phyloP scores from a whole-genome alignment of 2,113 vertebrate genomes.

The Chamaea fasciata region DNA sequence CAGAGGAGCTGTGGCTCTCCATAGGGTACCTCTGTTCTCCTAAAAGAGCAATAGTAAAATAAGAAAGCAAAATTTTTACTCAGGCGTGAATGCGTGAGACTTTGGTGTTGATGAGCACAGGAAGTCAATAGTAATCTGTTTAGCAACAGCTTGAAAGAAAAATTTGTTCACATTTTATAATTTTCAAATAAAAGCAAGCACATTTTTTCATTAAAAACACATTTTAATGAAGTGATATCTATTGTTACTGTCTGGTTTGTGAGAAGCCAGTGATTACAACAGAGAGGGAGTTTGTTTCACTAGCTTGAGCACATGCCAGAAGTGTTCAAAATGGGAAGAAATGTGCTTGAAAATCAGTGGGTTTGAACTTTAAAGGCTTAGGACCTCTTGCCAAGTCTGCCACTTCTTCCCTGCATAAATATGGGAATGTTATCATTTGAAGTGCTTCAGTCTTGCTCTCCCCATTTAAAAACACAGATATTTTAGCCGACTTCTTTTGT shows the following conservation, averaged over 20 bases:
- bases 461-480: not conserved
- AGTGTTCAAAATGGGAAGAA: not conserved
- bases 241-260: not conserved
- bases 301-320: not conserved
- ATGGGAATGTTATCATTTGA: not conserved
- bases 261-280: not conserved
- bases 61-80: not conserved
- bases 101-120: not conserved
- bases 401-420: not conserved
- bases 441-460: not conserved
- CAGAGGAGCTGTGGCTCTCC: not conserved
- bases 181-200: not conserved
- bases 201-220: not conserved
- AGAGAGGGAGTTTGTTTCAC: not conserved
- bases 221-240: not conserved
- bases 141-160: not conserved
- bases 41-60: not conserved
- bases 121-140: not conserved
- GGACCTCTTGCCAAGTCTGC: conserved; percentile 33
- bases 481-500: not conserved
- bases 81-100: not conserved
- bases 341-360: not conserved
- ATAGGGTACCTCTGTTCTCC: not conserved
- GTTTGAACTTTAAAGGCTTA: not conserved
- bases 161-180: not conserved